These are phyloP conservation scores for Drosophila mojavensis DNA, from an alignment of 1,140 invertebrate genomes.

Conservation along the genomic window DNA sequence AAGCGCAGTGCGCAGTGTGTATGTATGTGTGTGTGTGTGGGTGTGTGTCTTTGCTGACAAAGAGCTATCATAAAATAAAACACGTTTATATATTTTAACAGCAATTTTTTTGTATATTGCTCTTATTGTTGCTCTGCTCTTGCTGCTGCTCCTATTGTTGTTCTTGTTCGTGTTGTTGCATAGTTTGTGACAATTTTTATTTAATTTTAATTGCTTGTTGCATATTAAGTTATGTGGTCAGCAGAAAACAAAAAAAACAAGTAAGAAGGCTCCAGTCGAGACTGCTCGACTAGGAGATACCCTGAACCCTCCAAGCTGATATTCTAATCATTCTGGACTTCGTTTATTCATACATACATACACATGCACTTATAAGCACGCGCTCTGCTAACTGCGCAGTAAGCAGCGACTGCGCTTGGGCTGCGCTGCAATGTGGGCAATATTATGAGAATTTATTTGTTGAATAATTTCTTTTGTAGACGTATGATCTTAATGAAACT, in stretches of 20 bases:
- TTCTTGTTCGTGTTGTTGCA: constrained; percentile 33
- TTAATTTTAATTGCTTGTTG: constrained; percentile 80
- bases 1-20: constrained; percentile 51
- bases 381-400: no score
- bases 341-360: no score
- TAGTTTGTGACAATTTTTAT: constrained; percentile 79
- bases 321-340: no score
- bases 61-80: constrained; percentile 81
- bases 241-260: constrained; percentile 39
- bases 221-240: constrained; percentile 72
- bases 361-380: no score
- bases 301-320: no score
- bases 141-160: constrained; percentile 43
- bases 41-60: constrained; percentile 68
- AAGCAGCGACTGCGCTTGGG: no score
- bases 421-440: no score
- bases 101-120: constrained; percentile 47
- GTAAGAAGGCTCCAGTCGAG: no score
- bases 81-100: constrained; percentile 70
- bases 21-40: constrained; percentile 22
- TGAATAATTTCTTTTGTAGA: no score
- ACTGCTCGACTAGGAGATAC: no score
- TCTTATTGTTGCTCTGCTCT: constrained; percentile 15
- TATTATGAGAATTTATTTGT: no score
- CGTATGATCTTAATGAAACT: no score